phyloP scores from a whole-genome alignment of 1,140 invertebrate genomes.

The Aphidius ervi region DNA sequence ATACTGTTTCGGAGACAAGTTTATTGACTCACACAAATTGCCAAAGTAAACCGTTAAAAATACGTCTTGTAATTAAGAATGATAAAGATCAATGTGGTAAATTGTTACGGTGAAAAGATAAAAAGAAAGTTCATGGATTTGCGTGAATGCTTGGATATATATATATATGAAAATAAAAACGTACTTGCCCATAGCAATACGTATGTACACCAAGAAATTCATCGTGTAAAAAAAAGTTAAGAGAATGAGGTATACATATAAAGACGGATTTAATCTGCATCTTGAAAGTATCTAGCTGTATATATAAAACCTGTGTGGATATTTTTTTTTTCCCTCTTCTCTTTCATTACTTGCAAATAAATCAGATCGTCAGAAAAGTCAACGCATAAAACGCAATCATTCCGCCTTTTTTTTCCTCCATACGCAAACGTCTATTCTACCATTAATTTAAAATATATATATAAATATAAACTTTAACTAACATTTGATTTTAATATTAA shows the following conservation, averaged over 20 bases:
- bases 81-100: constrained; percentile 40
- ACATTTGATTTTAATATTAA: neutral
- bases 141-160: no score
- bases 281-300: constrained; percentile 26
- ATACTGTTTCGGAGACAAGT: constrained; percentile 13
- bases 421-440: no score
- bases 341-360: constrained; percentile 20
- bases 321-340: constrained; percentile 1
- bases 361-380: constrained; percentile 29
- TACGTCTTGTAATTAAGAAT: constrained; percentile 38
- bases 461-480: no score
- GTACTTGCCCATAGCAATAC: no score
- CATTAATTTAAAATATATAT: no score
- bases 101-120: constrained; percentile 25
- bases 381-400: constrained; percentile 7
- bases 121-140: no score
- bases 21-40: constrained; percentile 11
- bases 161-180: no score
- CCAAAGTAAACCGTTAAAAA: constrained; percentile 33
- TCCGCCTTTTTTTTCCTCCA: no score
- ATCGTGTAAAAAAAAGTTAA: neutral
- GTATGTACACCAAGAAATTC: no score
- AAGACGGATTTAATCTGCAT: constrained; percentile 34
- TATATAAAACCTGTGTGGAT: neutral
- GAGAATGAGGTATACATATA: neutral